phyloP scores from a whole-genome alignment of 1,140 invertebrate species.

The Pseudomyrmex sp. region DNA sequence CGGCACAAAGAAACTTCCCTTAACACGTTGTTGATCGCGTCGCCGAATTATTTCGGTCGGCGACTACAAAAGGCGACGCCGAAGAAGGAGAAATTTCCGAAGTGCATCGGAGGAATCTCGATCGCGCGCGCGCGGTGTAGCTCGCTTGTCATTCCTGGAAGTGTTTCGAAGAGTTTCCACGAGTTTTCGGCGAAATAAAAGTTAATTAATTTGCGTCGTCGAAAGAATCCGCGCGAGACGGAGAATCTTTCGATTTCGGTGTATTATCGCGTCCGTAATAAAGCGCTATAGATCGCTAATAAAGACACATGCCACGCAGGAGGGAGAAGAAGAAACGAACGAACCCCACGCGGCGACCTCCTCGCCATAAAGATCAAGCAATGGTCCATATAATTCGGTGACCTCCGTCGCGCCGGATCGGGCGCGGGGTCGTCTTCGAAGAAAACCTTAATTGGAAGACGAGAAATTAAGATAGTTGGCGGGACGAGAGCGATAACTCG shows the following conservation, averaged over 20 bases:
- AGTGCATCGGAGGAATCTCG: background rate
- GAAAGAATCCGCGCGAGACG: too few relatives aligned
- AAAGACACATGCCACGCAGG: conserved; percentile 66
- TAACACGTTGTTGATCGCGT: conserved; percentile 6
- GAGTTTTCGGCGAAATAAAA: background rate
- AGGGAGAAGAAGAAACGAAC: background rate
- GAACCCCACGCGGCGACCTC: conserved; percentile 47
- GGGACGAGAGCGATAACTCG: conserved; percentile 48
- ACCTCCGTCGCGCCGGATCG: conserved; percentile 1
- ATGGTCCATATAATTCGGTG: conserved; percentile 73
- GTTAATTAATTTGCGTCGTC: background rate
- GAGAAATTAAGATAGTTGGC: conserved; percentile 72
- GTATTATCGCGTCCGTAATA: conserved; percentile 46
- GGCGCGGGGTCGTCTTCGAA: conserved; percentile 49
- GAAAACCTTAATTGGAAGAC: conserved; percentile 70
- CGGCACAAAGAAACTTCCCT: background rate
- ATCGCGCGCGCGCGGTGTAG: background rate
- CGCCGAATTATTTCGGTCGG: background rate
- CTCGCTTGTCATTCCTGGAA: background rate
- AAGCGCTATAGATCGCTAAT: conserved; percentile 62
- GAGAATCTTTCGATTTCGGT: too few relatives aligned
- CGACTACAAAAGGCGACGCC: background rate
- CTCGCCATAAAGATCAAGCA: conserved; percentile 72
- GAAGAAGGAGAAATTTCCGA: background rate
- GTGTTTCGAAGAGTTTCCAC: background rate